phyloP scores from a whole-genome alignment of 2,888 invertebrate species.

The Tinea semifulvella region DNA sequence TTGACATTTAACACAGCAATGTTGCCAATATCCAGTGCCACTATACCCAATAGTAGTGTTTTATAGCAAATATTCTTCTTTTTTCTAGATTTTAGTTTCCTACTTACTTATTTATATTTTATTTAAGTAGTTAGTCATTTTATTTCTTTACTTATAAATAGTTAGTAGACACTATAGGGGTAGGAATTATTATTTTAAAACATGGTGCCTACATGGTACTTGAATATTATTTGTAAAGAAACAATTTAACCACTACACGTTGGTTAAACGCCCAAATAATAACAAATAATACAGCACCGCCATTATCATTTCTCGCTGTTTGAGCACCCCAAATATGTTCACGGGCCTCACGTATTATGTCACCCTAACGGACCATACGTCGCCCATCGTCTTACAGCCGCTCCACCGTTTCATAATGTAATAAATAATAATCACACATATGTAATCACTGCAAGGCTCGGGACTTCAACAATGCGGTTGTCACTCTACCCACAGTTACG shows the following conservation, averaged over 20 bases:
- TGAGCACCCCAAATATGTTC: constrained; percentile 42
- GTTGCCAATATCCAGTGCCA: no score
- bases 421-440: constrained; percentile 27
- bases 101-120: no score
- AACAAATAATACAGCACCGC: constrained; percentile 35
- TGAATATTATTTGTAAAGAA: not conserved
- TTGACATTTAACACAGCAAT: no score
- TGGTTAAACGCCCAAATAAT: constrained; percentile 23
- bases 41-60: no score
- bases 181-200: not conserved
- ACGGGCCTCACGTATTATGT: constrained; percentile 14
- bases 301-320: constrained; percentile 36
- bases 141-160: no score
- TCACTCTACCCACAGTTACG: constrained; percentile 7
- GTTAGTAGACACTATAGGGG: no score
- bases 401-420: constrained; percentile 9
- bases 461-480: constrained; percentile 4
- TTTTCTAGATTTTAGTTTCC: no score
- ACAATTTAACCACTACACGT: not conserved
- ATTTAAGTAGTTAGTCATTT: no score
- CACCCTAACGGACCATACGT: constrained; percentile 12
- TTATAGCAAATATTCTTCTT: no score
- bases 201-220: not conserved
- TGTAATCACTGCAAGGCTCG: constrained; percentile 7
- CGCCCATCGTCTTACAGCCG: constrained; percentile 5